Conservation (phyloP, 2,113 vertebrate genomes). For the Abramis brama region DNA sequence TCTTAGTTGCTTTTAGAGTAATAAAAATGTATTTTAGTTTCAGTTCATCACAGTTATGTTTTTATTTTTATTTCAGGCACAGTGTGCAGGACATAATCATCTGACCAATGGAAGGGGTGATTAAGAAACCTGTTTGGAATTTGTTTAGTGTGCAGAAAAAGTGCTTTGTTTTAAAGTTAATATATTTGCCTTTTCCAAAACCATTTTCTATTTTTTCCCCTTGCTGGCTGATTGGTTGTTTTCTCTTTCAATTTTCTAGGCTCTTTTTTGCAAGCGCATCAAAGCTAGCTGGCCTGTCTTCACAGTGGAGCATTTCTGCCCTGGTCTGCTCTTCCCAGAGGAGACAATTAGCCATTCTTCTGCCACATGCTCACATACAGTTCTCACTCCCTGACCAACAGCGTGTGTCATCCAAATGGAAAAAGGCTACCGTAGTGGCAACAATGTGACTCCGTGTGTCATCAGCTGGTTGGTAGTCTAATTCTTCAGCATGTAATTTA, state of each 20-base stretch:
- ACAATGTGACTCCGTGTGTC: conserved; percentile 44
- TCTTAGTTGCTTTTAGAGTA: background rate
- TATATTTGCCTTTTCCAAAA: background rate
- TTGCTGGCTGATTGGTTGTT: conserved; percentile 21
- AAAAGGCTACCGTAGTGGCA: conserved; percentile 16
- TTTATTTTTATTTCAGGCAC: background rate
- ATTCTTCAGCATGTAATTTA: conserved; percentile 23
- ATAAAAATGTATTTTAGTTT: too few relatives aligned
- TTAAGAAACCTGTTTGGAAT: background rate
- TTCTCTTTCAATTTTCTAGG: conserved; percentile 7
- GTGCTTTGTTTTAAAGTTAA: background rate
- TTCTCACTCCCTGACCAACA: conserved; percentile 28
- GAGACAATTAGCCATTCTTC: conserved; percentile 51
- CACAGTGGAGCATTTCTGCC: conserved; percentile 29
- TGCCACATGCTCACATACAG: conserved; percentile 48
- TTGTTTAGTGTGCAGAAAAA: background rate
- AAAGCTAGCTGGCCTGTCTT: conserved; percentile 29
- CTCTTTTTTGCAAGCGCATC: conserved; percentile 42
- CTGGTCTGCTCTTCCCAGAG: conserved; percentile 42
- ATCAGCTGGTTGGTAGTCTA: conserved; percentile 27
- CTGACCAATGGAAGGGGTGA: background rate
- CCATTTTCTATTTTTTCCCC: conserved; percentile 13
- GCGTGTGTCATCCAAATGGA: conserved; percentile 29
- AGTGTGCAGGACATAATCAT: background rate
- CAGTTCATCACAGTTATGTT: background rate